Base-by-base conservation (phyloP, 2,113 vertebrate genomes). In the Chloropsis cyanopogon region DNA sequence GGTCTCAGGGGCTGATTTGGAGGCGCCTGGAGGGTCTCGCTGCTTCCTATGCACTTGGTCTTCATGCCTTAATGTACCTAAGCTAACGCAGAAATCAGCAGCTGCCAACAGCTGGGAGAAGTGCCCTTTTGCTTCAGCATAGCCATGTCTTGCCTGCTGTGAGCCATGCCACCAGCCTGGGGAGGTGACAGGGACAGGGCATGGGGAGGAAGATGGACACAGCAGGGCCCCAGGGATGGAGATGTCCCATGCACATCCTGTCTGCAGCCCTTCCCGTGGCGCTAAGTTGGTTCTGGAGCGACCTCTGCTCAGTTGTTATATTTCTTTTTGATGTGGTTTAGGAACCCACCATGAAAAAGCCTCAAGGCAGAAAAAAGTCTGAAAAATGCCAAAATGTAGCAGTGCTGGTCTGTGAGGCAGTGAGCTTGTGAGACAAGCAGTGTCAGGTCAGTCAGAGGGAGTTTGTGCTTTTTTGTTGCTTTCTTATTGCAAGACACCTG, bases 11-110 rank as follows among this genome's bases (percentile, higher is more conserved):
- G 76, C 37, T 77, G 65, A 71, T 82, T 59, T 85, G 70, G 88
- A 92, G 87, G 78, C 0, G 0, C 41, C 69, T 7, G 7, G 33
- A 91, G 37, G 77, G 42, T 95, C 90, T 82, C 2, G 10, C 90
- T 3, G 93, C 95, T 96, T 94, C 80, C 96, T 95, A 82, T 96
- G 92, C 95, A 96, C 88, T 96, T 90, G 78, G 69, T 92, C 70
- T 93, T 92, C 87, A 95, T 37, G 96, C 96, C 96, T 97, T 97
- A 97, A 96, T 4, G 88, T 85, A 92, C 65, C 37, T 88, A 86
- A 96, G 94, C 85, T 73, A 94, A 37, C 0, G 76, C 33, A 1
- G 88, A 94, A 64, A 47, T 49, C 33, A 94, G 93, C 75, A 82
- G 82, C 87, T 80, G 87, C 75, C 0, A 6, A 84, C 64, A 91